phyloP scores from a whole-genome alignment of 2,888 invertebrate genomes.

The Tuta absoluta region DNA sequence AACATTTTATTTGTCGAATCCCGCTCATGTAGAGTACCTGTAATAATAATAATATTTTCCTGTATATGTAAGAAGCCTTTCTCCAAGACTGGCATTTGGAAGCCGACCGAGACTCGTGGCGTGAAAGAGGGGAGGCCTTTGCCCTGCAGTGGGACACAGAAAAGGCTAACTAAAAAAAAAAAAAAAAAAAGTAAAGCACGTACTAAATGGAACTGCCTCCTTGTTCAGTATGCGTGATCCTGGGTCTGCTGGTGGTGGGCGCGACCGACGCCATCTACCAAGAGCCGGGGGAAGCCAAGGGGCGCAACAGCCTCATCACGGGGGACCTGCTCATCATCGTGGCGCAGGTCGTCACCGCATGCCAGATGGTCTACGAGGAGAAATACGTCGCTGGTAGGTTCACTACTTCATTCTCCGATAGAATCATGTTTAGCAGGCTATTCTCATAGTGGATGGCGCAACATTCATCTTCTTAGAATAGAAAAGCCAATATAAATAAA shows the following conservation, averaged over 20 bases:
- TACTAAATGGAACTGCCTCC: not conserved
- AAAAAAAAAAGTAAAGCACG: no score
- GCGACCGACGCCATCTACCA: constrained; percentile 85
- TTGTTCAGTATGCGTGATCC: constrained; percentile 80
- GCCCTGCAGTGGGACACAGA: no score
- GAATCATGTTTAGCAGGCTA: not conserved
- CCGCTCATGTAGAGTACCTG: no score
- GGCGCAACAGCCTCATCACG: constrained; percentile 88
- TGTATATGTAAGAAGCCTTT: no score
- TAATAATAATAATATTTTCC: no score
- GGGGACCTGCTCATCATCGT: constrained; percentile 88
- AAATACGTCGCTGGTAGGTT: constrained; percentile 86
- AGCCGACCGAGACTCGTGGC: no score
- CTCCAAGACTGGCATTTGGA: no score
- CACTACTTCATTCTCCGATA: not conserved
- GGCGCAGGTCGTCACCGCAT: constrained; percentile 90
- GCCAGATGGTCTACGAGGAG: constrained; percentile 97
- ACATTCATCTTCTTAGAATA: no score
- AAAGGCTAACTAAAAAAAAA: no score
- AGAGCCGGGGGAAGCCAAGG: constrained; percentile 65
- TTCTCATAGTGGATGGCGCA: not conserved
- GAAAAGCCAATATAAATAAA: no score
- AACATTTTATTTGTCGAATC: no score
- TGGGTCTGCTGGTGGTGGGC: constrained; percentile 88
- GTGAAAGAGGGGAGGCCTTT: no score